Base-by-base conservation (phyloP, 2,888 invertebrate genomes). In the Branchipolynoe longqiensis region DNA sequence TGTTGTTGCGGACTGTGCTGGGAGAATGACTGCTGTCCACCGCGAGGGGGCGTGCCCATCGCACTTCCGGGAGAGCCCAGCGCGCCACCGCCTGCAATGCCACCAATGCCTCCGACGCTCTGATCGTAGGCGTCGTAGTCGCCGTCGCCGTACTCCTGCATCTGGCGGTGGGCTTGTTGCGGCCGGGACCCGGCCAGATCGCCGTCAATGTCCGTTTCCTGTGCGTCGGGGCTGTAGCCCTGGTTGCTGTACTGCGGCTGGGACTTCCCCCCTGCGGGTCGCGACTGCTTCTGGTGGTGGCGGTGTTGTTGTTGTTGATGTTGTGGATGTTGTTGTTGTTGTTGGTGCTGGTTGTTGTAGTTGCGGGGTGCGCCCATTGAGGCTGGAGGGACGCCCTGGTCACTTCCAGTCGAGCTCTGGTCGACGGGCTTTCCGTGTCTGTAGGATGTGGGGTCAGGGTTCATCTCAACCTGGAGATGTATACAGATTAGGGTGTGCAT, bases 51-150 rank as follows among this genome's bases (percentile, higher is more conserved):
- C 8, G 59, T 31, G n/a, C 40, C 83, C 12, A 40, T 33, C 41
- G 62, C 33, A 33, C 48, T 14, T 25, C 41, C 8, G 18, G 31
- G 28, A 12, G 73, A 73, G 48, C 36, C 54, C 8, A 28, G 31
- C 6, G 64, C 54, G 22, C 56, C 38, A 18, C 69, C 62, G 14
- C 31, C 33, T 14, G 12, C 48, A 0, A 25, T 18, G 22, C 48
- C 33, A 0, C 84, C 62, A n/a, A 28, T 73, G 48, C 73, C 54
- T 18, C 18, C 38, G n/a, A 41, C 73, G 69, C 41, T 14, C 12
- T 25, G 28, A 22, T 84, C 84, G 48, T 84, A 84, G 8, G 38
- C 56, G n/a, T 84, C 84, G 28, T 84, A 84, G 12, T 73, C 84
- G n/a, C 28, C 31, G 48, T 69, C 41, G 31, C 28, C 25, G 69